phyloP scores from a whole-genome alignment of 2,113 vertebrate genomes.

The Arizona elegans region DNA sequence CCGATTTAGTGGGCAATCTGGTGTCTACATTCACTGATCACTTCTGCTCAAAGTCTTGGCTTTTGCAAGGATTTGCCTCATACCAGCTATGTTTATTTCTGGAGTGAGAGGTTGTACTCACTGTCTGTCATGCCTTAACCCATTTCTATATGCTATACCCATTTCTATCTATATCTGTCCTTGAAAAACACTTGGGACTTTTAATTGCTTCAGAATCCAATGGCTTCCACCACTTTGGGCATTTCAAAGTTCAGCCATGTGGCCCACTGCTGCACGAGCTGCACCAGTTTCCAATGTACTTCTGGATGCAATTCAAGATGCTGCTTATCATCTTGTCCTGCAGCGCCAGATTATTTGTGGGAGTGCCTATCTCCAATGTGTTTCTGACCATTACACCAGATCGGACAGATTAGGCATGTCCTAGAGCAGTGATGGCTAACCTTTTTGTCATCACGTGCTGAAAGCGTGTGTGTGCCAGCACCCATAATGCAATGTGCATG shows the following conservation, averaged over 20 bases:
- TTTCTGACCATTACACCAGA: not conserved
- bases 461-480: too few species aligned
- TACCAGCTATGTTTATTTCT: not conserved
- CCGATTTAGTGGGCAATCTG: not conserved
- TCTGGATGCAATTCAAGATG: not conserved
- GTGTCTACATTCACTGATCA: not conserved
- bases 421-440: too few species aligned
- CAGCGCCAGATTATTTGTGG: not conserved
- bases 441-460: too few species aligned
- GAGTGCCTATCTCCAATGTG: not conserved
- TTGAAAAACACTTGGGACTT: not conserved
- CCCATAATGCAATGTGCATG: too few species aligned
- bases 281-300: not conserved
- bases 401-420: not conserved
- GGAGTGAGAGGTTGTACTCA: not conserved
- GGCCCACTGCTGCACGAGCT: not conserved
- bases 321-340: not conserved
- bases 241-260: not conserved
- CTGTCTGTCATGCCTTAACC: not conserved
- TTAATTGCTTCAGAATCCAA: not conserved
- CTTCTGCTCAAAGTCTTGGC: not conserved
- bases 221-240: not conserved
- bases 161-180: not conserved
- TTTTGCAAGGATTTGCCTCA: not conserved
- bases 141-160: not conserved